Evolutionary conservation across 2,888 invertebrate genomes (phyloP).

Genomic region (Epistrophella euchroma): DNA sequence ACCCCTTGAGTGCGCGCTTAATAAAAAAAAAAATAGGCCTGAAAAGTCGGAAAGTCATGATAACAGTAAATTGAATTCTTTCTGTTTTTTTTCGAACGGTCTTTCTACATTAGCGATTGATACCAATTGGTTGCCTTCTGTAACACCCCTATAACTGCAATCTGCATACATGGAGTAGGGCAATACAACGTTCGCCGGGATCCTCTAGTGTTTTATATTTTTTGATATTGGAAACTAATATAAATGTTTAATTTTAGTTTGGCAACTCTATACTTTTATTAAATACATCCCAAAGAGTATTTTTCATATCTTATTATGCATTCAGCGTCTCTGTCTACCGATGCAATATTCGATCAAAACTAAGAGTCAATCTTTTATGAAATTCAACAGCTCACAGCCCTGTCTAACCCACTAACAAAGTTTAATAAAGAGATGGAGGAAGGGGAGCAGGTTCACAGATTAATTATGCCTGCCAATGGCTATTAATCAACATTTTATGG

Average conservation of each 20-base stretch:
- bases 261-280: slow-evolving; percentile 17
- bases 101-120: no score
- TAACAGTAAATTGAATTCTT: no score
- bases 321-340: slow-evolving; percentile 4
- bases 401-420: slow-evolving; percentile 33
- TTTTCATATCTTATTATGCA: slow-evolving; percentile 44
- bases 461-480: slow-evolving; percentile 60
- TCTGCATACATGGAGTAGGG: no score
- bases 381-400: slow-evolving; percentile 35
- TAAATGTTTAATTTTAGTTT: neutral
- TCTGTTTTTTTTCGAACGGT: no score
- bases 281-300: slow-evolving; percentile 14
- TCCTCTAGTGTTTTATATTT: no score
- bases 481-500: slow-evolving; percentile 66
- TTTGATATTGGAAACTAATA: no score
- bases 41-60: no score
- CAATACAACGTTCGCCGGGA: no score
- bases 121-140: no score
- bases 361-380: slow-evolving; percentile 55
- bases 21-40: no score
- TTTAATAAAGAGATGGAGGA: neutral
- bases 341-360: slow-evolving; percentile 30
- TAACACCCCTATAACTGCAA: no score
- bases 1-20: no score
- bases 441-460: slow-evolving; percentile 40